Conservation (phyloP, 1,140 invertebrate genomes). For the Leptinotarsa undecemlineata region DNA sequence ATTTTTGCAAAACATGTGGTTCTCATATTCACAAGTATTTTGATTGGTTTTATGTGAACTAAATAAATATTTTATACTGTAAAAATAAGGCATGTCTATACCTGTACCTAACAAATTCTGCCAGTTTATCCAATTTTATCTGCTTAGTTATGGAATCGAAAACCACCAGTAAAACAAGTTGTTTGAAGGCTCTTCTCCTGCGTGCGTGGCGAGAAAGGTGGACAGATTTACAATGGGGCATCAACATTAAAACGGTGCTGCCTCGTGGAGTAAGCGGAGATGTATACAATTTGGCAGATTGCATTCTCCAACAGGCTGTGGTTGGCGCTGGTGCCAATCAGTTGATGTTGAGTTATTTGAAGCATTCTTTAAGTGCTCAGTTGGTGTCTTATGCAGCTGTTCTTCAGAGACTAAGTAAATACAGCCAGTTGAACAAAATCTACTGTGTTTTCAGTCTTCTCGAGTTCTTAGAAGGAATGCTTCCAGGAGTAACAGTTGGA, state of each 20-base stretch:
- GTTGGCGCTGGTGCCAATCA: constrained; percentile 90
- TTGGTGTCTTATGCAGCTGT: constrained; percentile 89
- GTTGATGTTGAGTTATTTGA: constrained; percentile 87
- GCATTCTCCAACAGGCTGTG: constrained; percentile 89
- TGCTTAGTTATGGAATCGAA: constrained; percentile 68
- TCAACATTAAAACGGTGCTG: constrained; percentile 86
- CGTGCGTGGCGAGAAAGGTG: constrained; percentile 92
- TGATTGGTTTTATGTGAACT: too few species aligned
- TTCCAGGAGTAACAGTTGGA: constrained; percentile 63
- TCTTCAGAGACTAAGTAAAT: constrained; percentile 84
- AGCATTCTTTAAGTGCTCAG: constrained; percentile 88
- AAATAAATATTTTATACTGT: too few species aligned
- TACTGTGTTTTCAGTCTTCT: constrained; percentile 85
- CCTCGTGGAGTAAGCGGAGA: constrained; percentile 86
- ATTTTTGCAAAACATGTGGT: too few species aligned
- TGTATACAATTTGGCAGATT: constrained; percentile 89
- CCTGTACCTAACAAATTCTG: too few species aligned
- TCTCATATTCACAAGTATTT: too few species aligned
- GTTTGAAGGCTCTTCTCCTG: constrained; percentile 81
- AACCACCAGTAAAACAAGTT: constrained; percentile 82
- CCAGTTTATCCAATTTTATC: not conserved
- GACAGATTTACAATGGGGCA: constrained; percentile 94
- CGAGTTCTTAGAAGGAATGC: constrained; percentile 82
- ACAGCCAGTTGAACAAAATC: constrained; percentile 84
- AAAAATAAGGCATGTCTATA: too few species aligned